Base-by-base conservation (phyloP, 2,888 invertebrate species). In the Penaeus monodon region DNA sequence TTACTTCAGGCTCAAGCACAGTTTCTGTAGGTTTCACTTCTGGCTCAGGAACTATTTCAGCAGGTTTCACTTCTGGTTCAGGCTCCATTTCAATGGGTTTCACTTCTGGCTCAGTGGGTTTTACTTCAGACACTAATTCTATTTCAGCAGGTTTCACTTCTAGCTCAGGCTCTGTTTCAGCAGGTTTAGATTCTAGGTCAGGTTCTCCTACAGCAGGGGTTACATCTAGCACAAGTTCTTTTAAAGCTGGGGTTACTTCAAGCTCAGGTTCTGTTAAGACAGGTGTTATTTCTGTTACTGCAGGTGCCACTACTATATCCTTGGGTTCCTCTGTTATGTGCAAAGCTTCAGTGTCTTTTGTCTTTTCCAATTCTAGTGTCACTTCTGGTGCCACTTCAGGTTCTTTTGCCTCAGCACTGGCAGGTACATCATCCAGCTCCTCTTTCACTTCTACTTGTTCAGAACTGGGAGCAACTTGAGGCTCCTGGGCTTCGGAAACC, bases 401-500 rank as follows among this genome's bases (percentile, higher is more conserved):
- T 70, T 29, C 27, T 70, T 70, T 70, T 70, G 70, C 17, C 14
- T 14, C 27, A 70, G n/a, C 44, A 44, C 8, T 10, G 10, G 44
- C 57, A 0, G 57, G 57, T 17, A 57, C 57, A 17, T 57, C 17
- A 17, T 17, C 57, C 57, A 57, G 57, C 2, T 57, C 17, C 17
- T 57, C 17, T 57, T 17, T 57, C 17, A 17, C 57, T 57, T 57
- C 57, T 57, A 57, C 57, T 3, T 17, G 57, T 57, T 57, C 57
- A 57, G 57, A 57, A 57, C 57, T 57, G 57, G 70, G 70, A n/a
- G 70, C 14, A 14, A 29, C 70, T 70, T 70, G 27, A 29, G 70
- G 33, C n/a, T 76, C 22, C 70, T 44, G 17, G 6, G 33, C 44
- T 24, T 66, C 80, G 17, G 38, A 74, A 76, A 88, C 76, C 17